Base-by-base conservation (phyloP, 2,797 vertebrate genomes). In the Alfaro cultratus region DNA sequence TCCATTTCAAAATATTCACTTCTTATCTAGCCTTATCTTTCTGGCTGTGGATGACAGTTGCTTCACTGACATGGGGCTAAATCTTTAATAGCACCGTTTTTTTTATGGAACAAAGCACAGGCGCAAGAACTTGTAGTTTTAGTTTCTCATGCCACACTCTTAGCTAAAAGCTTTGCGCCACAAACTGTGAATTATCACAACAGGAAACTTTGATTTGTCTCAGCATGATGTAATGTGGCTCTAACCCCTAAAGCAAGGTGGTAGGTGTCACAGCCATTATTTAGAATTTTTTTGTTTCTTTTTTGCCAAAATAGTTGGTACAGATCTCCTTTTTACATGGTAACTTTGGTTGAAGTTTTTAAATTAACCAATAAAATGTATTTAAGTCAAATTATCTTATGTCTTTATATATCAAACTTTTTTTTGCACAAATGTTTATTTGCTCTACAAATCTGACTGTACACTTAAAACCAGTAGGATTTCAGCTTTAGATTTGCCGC, bases 261-360 rank as follows among this genome's bases (percentile, higher is more conserved):
- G 21, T 43, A 75, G 34, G 70, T 39, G 49, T 79, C 23, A 82
- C 73, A 74, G 60, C 77, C 83, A 31, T 57, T 36, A 83, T 86
- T 79, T 23, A 85, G 36, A 43, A 43, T 2, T 5, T 36, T 11
- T 23, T 11, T 4, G 7, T 68, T 23, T 68, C 18, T 89, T 67
- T 77, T 87, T 93, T 91, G 91, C 88, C 88, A 93, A 90, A 92
- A 57, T 83, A 75, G 60, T 86, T 83, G 41, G 79, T 83, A 81
- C 78, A 86, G 2, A 55, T 80, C 9, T 90, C 86, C 82, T 31
- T 74, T 88, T 87, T 71, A 75, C 64, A 76, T 45, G 49, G 78
- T 77, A 15, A 64, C 82, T 87, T 91, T 84, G 64, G 4, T 84
- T 83, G 47, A 76, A 53, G 11, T 87, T 88, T 89, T 89, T 87